Conservation (phyloP, 2,797 vertebrate genomes). For the Pygocentrus nattereri region DNA sequence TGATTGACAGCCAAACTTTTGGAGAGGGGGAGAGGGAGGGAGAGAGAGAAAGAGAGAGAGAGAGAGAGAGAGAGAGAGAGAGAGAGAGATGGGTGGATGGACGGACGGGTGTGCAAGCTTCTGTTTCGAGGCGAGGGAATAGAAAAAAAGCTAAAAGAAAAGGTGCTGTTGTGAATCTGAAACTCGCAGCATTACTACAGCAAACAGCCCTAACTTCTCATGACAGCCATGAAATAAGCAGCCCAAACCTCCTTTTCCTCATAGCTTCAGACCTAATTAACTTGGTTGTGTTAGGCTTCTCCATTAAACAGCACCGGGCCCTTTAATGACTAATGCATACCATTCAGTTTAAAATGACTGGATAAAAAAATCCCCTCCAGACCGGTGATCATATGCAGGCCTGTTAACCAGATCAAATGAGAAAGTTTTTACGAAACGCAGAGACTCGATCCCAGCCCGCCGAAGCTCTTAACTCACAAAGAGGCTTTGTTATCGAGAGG, state of each 20-base stretch:
- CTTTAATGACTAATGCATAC: constrained; percentile 50
- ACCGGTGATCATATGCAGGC: constrained; percentile 15
- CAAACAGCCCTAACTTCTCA: constrained; percentile 10
- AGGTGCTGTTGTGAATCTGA: constrained; percentile 36
- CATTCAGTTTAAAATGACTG: constrained; percentile 35
- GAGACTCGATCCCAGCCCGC: constrained; percentile 6
- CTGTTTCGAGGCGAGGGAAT: not conserved
- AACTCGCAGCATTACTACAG: constrained; percentile 22
- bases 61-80: constrained; percentile 52
- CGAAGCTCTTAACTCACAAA: constrained; percentile 43
- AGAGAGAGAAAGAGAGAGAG: constrained; percentile 71
- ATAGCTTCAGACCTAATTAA: constrained; percentile 18
- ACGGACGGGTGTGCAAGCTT: not conserved
- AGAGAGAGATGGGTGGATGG: not conserved
- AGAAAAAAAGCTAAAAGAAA: constrained; percentile 3
- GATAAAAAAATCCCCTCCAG: constrained; percentile 3
- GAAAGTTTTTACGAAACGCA: constrained; percentile 3
- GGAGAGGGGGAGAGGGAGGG: constrained; percentile 74
- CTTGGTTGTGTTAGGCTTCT: constrained; percentile 8
- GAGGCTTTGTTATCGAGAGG: constrained; percentile 36
- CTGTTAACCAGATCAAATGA: constrained; percentile 40
- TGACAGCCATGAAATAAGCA: not conserved
- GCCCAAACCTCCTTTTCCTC: not conserved
- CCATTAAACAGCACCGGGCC: constrained; percentile 27
- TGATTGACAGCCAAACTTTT: constrained; percentile 97